Evolutionary conservation across 2,797 vertebrate species (phyloP).

Genomic region (Channallabes apus): DNA sequence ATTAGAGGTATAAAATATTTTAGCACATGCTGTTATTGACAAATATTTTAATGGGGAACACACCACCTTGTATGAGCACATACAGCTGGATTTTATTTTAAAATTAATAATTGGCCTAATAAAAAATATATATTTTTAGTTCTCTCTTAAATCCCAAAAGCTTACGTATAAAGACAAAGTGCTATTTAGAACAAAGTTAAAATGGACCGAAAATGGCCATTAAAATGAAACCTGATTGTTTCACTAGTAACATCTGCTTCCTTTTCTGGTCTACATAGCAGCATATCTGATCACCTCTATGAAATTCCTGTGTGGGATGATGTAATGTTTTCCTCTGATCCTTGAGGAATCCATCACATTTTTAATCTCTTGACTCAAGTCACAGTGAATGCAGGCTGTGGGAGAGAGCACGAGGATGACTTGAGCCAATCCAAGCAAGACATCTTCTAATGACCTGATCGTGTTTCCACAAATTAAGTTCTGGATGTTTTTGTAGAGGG

Average conservation of each 20-base stretch:
- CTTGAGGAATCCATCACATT: slow-evolving; percentile 11
- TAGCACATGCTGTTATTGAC: neutral
- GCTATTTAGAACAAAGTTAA: neutral
- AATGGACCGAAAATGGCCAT: neutral
- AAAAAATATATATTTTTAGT: neutral
- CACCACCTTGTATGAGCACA: neutral
- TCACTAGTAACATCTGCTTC: neutral
- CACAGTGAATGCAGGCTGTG: neutral
- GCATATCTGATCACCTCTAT: neutral
- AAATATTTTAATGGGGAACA: neutral
- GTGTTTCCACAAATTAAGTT: slow-evolving; percentile 3
- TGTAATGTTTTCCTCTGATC: slow-evolving; percentile 20
- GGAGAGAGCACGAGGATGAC: neutral
- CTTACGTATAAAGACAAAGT: neutral
- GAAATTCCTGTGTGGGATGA: slow-evolving; percentile 15
- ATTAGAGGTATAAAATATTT: neutral
- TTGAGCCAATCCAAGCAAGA: slow-evolving; percentile 13
- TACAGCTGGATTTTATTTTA: neutral
- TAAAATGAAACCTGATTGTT: neutral
- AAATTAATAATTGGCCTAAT: neutral
- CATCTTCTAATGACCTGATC: slow-evolving; percentile 8
- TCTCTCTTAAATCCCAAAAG: neutral
- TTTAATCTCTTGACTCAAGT: neutral
- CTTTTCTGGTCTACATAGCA: slow-evolving; percentile 7
- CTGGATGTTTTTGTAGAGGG: neutral